phyloP scores from a whole-genome alignment of 2,888 invertebrate species.

The Drosophila hawaiiensis region DNA sequence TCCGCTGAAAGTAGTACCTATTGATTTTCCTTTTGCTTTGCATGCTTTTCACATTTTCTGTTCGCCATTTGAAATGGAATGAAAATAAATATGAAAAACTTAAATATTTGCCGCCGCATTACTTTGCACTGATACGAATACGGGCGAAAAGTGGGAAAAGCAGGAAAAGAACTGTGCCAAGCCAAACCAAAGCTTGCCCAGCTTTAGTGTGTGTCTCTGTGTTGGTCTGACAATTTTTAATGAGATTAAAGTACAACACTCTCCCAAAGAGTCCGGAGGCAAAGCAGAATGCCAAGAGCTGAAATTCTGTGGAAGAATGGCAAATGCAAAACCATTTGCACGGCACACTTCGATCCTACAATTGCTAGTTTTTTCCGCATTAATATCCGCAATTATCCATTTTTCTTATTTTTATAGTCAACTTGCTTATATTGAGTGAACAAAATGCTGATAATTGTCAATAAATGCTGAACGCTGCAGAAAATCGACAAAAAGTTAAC shows the following conservation, averaged over 20 bases:
- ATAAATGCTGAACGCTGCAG: constrained; percentile 31
- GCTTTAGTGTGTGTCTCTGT: constrained; percentile 27
- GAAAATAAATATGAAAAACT: constrained; percentile 51
- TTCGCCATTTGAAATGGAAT: constrained; percentile 21
- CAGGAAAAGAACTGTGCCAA: constrained; percentile 60
- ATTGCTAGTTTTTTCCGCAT: not conserved
- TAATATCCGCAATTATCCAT: constrained; percentile 18
- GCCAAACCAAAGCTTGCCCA: constrained; percentile 43
- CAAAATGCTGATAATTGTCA: constrained; percentile 40
- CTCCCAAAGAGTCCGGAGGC: constrained; percentile 37
- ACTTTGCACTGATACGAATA: constrained; percentile 55
- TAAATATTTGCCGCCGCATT: constrained; percentile 58
- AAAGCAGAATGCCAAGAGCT: constrained; percentile 31
- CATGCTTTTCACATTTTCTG: constrained; percentile 27
- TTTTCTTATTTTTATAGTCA: constrained; percentile 3
- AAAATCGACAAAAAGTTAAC: constrained; percentile 13
- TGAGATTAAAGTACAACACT: constrained; percentile 81
- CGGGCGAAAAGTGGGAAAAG: constrained; percentile 27
- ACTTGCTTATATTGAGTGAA: constrained; percentile 11
- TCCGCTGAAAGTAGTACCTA: constrained; percentile 49
- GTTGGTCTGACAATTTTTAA: constrained; percentile 70
- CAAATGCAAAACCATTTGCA: constrained; percentile 19
- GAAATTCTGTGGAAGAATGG: constrained; percentile 19
- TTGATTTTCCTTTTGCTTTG: constrained; percentile 59
- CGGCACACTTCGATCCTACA: not conserved